These are phyloP conservation scores for Drosophila orosa DNA, from an alignment of 1,140 invertebrate species.

Conservation along the genomic window DNA sequence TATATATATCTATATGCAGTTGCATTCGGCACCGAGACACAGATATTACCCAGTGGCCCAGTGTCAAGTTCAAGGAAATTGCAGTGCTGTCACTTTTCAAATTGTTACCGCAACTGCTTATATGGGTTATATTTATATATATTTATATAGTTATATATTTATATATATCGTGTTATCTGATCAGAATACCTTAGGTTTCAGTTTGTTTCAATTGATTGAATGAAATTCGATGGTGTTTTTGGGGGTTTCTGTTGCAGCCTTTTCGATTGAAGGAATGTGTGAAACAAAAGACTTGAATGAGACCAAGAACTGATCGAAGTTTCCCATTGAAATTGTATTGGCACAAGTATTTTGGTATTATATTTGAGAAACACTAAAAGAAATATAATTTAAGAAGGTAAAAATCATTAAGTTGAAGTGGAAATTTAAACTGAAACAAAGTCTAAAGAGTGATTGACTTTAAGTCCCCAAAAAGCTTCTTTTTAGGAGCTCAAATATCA, in stretches of 20 bases:
- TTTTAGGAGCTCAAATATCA: not conserved
- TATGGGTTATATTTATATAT: constrained; percentile 3
- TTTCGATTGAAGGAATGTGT: constrained; percentile 72
- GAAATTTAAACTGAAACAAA: not conserved
- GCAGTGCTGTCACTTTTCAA: constrained; percentile 70
- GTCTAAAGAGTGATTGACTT: not conserved
- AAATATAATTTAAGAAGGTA: not conserved
- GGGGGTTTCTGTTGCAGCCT: constrained; percentile 37
- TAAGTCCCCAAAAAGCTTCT: not conserved
- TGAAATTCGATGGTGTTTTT: constrained; percentile 59
- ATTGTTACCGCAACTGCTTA: constrained; percentile 43
- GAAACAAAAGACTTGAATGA: constrained; percentile 51
- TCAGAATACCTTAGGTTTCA: constrained; percentile 42
- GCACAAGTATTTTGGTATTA: not conserved
- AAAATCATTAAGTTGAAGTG: too few species aligned
- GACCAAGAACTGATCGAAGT: constrained; percentile 19
- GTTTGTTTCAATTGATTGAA: constrained; percentile 70
- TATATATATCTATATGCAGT: constrained; percentile 26
- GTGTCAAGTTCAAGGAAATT: constrained; percentile 83
- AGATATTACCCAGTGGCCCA: constrained; percentile 42
- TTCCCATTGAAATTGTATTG: constrained; percentile 1
- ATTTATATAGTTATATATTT: constrained; percentile 5
- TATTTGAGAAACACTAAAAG: not conserved
- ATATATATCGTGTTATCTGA: constrained; percentile 19
- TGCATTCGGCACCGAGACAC: constrained; percentile 32